phyloP scores from a whole-genome alignment of 1,140 invertebrate genomes.

The Monochamus saltuarius region DNA sequence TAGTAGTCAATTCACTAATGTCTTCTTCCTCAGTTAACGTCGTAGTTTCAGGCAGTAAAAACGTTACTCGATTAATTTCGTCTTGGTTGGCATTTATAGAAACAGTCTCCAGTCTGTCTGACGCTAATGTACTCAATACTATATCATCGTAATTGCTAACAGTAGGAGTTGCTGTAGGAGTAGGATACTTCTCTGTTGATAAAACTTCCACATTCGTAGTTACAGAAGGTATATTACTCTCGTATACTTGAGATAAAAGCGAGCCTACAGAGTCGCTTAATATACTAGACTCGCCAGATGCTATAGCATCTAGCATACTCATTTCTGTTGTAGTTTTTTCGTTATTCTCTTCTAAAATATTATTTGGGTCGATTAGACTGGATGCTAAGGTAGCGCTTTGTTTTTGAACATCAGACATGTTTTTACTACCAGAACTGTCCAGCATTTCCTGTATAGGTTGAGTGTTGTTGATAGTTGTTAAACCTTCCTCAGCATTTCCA shows the following conservation, averaged over 20 bases:
- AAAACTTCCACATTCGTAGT: too few species aligned
- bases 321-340: constrained; percentile 16
- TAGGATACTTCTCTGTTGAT: too few species aligned
- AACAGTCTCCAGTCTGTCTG: not conserved
- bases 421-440: constrained; percentile 35
- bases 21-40: not conserved
- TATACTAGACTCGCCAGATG: not conserved
- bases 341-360: not conserved
- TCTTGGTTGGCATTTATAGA: not conserved
- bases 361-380: constrained; percentile 42
- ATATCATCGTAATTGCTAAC: too few species aligned
- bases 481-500: constrained; percentile 21
- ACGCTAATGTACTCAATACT: too few species aligned
- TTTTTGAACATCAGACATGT: constrained; percentile 50
- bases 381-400: constrained; percentile 52
- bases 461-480: constrained; percentile 25
- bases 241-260: constrained; percentile 34
- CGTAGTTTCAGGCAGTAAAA: too few species aligned
- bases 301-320: too few species aligned
- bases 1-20: not conserved
- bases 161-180: too few species aligned
- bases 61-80: too few species aligned
- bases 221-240: not conserved
- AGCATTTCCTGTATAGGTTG: constrained; percentile 27
- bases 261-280: constrained; percentile 36